These are phyloP conservation scores for Muricea muricata DNA, from an alignment of 92 coral and sea anemone species.

Conservation along the genomic window DNA sequence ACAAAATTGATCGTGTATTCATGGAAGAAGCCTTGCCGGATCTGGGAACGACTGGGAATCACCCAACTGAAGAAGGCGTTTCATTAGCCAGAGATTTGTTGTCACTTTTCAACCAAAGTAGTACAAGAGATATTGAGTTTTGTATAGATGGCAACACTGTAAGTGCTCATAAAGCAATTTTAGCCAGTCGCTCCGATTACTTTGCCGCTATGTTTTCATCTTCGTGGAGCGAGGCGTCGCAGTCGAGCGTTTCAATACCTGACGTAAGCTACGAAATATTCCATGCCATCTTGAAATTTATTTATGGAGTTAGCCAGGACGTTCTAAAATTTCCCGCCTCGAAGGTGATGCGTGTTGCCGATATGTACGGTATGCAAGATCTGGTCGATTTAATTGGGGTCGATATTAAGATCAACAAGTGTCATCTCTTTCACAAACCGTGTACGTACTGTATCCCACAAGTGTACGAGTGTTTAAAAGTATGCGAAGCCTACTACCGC, in stretches of 20 bases:
- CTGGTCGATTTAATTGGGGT: constrained; percentile 70
- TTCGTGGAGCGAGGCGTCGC: constrained; percentile 29
- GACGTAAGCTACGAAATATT: constrained; percentile 23
- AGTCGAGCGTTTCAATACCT: constrained; percentile 1
- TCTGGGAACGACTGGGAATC: background rate
- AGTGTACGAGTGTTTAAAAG: constrained; percentile 40
- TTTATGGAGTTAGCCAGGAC: constrained; percentile 33
- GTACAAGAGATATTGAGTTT: constrained; percentile 31
- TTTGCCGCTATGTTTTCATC: constrained; percentile 42
- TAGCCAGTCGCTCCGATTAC: constrained; percentile 29
- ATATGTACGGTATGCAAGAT: constrained; percentile 89
- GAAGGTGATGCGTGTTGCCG: constrained; percentile 78
- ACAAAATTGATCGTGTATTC: background rate
- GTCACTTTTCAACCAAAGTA: constrained; percentile 9
- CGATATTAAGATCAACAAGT: constrained; percentile 75
- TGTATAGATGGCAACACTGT: background rate
- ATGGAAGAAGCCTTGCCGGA: constrained; percentile 21
- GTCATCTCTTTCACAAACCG: constrained; percentile 95
- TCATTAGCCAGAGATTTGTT: constrained; percentile 14
- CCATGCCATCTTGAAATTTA: constrained; percentile 27
- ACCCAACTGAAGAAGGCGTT: background rate
- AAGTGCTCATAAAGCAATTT: constrained; percentile 39
- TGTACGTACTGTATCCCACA: constrained; percentile 25
- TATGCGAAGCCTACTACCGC: constrained; percentile 23
- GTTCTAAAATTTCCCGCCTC: background rate